Evolutionary conservation across 2,113 vertebrate genomes (phyloP).

Genomic region (Stegostoma tigrinum): DNA sequence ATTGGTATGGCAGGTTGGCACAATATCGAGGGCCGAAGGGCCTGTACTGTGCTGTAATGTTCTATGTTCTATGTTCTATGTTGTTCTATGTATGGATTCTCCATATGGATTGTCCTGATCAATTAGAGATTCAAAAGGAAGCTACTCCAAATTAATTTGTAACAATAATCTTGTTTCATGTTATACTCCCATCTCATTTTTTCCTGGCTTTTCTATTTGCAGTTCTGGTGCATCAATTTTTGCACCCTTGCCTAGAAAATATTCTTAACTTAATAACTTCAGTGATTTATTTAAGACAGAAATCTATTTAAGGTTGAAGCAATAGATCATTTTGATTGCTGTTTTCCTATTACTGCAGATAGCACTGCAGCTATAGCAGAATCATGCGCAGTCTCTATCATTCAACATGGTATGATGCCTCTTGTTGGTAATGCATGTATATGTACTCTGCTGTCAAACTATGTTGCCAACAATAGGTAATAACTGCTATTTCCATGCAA

Average conservation of each 20-base stretch:
- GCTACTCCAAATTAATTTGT: background rate
- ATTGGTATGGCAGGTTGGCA: no score
- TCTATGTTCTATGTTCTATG: no score
- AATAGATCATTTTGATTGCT: conserved; percentile 30
- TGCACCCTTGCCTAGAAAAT: conserved; percentile 14
- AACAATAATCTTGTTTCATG: background rate
- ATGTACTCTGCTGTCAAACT: background rate
- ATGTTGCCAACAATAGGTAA: background rate
- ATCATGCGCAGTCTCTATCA: background rate
- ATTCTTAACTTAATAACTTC: conserved; percentile 15
- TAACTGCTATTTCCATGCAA: background rate
- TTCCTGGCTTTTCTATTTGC: background rate
- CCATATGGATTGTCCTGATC: background rate
- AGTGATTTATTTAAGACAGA: conserved; percentile 33
- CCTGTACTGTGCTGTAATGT: no score
- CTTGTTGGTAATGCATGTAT: conserved; percentile 17
- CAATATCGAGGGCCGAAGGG: no score
- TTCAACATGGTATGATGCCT: conserved; percentile 21
- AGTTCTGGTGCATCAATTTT: background rate
- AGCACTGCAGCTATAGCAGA: conserved; percentile 24
- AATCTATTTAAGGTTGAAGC: conserved; percentile 26
- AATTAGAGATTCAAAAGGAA: background rate
- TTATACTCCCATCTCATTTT: background rate
- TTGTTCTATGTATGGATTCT: background rate
- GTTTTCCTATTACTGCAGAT: conserved; percentile 33